These are phyloP conservation scores for Agrypnia vestita DNA, from an alignment of 1,140 invertebrate species.

Conservation along the genomic window DNA sequence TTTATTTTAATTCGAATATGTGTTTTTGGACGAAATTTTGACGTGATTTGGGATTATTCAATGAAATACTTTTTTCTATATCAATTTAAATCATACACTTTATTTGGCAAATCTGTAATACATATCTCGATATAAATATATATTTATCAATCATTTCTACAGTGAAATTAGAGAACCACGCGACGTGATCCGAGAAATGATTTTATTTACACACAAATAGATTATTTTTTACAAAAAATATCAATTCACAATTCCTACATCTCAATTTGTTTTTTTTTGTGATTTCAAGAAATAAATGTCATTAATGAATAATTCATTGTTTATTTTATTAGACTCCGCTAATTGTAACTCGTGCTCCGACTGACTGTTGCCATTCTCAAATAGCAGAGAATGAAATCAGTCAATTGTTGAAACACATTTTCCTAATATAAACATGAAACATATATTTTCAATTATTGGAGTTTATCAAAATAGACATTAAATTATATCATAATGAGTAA, in stretches of 20 bases:
- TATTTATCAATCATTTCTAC: conserved; percentile 57
- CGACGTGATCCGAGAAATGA: conserved; percentile 28
- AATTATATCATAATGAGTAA: too few relatives aligned
- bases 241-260: conserved; percentile 6
- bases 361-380: too few relatives aligned
- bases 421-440: too few relatives aligned
- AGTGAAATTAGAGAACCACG: conserved; percentile 34
- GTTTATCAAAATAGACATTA: too few relatives aligned
- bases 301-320: too few relatives aligned
- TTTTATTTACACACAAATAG: conserved; percentile 49
- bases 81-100: conserved; percentile 59
- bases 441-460: too few relatives aligned
- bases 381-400: too few relatives aligned
- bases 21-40: neutral
- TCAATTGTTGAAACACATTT: too few relatives aligned
- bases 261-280: neutral
- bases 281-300: neutral
- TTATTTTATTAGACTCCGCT: too few relatives aligned
- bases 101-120: conserved; percentile 60
- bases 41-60: neutral
- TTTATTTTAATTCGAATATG: neutral
- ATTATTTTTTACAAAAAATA: conserved; percentile 16
- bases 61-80: conserved; percentile 36
- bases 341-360: too few relatives aligned
- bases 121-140: conserved; percentile 58